Evolutionary conservation across 2,797 vertebrate genomes (phyloP).

Genomic region (Ispidina picta): DNA sequence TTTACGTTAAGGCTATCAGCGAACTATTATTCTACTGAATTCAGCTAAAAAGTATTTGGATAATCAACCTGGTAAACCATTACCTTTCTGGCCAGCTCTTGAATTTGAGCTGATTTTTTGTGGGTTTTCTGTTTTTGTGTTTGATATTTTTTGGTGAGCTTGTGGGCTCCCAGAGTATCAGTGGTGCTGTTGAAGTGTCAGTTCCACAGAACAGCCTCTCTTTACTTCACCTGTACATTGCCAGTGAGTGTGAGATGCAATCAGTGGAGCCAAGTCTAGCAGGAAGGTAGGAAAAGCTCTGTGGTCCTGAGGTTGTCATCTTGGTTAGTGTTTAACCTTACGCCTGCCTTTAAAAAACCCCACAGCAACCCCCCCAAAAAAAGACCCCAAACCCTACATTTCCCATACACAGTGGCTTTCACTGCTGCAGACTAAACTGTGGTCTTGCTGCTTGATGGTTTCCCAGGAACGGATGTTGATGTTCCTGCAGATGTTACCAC

Average conservation of each 20-base stretch:
- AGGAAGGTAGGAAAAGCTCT: neutral
- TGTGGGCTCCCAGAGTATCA: neutral
- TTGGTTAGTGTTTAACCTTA: neutral
- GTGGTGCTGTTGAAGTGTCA: neutral
- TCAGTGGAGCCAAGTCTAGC: neutral
- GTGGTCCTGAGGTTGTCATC: neutral
- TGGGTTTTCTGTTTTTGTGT: neutral
- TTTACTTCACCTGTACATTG: neutral
- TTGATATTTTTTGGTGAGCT: neutral
- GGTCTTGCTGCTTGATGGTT: neutral
- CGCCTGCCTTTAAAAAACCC: neutral
- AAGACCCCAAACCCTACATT: neutral
- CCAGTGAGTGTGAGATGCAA: neutral
- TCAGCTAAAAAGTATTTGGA: conserved; percentile 8
- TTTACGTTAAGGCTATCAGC: neutral
- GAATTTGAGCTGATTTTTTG: neutral
- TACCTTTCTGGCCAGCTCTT: neutral
- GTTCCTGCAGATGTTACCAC: neutral
- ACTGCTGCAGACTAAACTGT: neutral
- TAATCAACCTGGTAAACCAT: neutral
- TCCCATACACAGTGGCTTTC: neutral
- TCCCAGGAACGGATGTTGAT: neutral
- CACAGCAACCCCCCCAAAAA: neutral
- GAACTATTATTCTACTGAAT: conserved; percentile 23
- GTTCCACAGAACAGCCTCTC: neutral